Evolutionary conservation across 2,888 invertebrate genomes (phyloP), one percentile per base, ranked within the genome.

Genomic region (Catocala fraxini): DNA sequence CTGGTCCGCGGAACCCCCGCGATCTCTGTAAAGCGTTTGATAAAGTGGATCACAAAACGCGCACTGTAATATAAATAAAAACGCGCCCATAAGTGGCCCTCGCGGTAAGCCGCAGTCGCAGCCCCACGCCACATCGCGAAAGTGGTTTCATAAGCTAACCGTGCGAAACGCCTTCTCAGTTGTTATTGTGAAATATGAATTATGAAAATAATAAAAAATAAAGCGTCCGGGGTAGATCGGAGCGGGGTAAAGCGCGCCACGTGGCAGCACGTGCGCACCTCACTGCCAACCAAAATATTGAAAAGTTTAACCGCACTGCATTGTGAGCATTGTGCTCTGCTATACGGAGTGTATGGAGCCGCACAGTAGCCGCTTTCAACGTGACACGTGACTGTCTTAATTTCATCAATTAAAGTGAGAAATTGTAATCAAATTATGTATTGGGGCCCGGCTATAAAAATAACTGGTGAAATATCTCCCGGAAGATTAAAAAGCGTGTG

Each of bases 121-220:
- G 80, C 77, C 77, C 77, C 62, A 73, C 76, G 71, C 77, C 63
- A 63, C 69, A 77, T 77, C 83, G 84, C 85, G 83, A 87, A 87
- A 91, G 91, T 89, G 89, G 90, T 89, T 90, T 90, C 91, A 89
- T 89, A 88, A 90, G 87, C 90, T 90, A 93, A 92, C 92, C 93
- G 93, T 93, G 93, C 93, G 93, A 93, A 92, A 93, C 93, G 93
- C 92, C 93, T 92, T 89, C 92, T 85, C 89, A 84, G 89, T 91
- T 93, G 91, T 92, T 93, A 91, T 92, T 91, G 92, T 92, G 92
- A 92, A 92, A 91, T 89, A 89, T 93, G 93, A 94, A 93, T 92
- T 93, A 93, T 93, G 92, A 93, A 94, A 93, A 93, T 93, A 92
- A 92, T 94, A 93, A 93, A 93, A 93, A 93, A 89, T 92, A 89